Evolutionary conservation across 2,888 invertebrate species (phyloP).

Genomic region (Chrysopilus asiliformis): DNA sequence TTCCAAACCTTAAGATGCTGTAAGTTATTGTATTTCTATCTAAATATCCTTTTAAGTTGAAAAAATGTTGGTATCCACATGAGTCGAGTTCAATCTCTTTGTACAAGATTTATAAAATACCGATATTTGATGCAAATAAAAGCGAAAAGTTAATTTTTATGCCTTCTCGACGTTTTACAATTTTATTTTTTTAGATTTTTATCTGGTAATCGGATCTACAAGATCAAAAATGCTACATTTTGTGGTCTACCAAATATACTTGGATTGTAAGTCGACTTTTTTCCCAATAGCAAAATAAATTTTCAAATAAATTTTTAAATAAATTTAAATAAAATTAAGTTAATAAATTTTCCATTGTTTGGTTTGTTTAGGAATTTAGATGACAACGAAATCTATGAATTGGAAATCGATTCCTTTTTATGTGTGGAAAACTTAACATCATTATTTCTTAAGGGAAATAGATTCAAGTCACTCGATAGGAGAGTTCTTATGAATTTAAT

Average conservation of each 20-base stretch:
- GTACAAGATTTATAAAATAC: no score
- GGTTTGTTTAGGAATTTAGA: constrained; percentile 35
- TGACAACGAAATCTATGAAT: constrained; percentile 33
- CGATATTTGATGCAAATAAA: no score
- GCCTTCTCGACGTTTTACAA: no score
- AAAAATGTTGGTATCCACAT: background rate
- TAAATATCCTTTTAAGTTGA: no score
- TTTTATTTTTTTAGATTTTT: constrained; percentile 35
- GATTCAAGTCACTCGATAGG: constrained; percentile 32
- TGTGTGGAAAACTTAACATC: constrained; percentile 37
- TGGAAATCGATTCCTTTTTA: constrained; percentile 34
- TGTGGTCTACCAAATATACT: constrained; percentile 34
- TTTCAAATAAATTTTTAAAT: no score
- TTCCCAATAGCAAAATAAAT: no score
- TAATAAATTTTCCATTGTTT: no score
- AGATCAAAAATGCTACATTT: constrained; percentile 37
- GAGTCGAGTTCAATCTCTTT: background rate
- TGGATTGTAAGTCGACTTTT: constrained; percentile 27
- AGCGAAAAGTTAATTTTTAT: background rate
- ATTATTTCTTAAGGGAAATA: constrained; percentile 32
- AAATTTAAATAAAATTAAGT: no score
- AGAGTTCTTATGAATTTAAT: constrained; percentile 32
- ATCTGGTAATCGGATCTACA: constrained; percentile 37
- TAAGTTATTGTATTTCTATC: constrained; percentile 24
- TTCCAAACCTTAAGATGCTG: constrained; percentile 36